Evolutionary conservation across 2,888 invertebrate genomes (phyloP).

Genomic region (Heliconius erato): DNA sequence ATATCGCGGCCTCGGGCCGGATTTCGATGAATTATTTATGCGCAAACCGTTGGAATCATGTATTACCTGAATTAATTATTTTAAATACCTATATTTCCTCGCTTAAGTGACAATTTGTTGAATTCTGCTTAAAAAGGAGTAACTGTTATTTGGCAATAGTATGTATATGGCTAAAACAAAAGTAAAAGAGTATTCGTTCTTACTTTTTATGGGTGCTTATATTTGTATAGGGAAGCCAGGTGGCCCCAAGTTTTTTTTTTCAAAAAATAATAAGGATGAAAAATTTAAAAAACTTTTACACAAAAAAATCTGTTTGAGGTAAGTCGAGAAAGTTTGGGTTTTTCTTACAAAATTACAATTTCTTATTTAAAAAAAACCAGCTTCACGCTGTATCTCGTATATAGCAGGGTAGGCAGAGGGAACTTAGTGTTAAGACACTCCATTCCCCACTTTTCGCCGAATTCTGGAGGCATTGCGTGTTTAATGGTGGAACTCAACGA

Average conservation of each 20-base stretch:
- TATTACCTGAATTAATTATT: slow-evolving; percentile 34
- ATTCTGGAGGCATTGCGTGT: too few species aligned
- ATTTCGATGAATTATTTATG: slow-evolving; percentile 73
- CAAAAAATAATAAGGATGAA: neutral
- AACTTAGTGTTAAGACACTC: too few species aligned
- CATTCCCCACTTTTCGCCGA: too few species aligned
- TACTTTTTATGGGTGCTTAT: neutral
- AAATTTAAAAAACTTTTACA: neutral
- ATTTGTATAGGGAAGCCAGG: too few species aligned
- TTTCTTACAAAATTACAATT: too few species aligned
- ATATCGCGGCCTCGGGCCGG: slow-evolving; percentile 63
- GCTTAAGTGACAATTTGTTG: slow-evolving; percentile 1
- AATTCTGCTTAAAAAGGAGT: neutral
- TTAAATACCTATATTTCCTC: slow-evolving; percentile 25
- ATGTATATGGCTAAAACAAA: neutral
- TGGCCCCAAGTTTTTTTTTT: too few species aligned
- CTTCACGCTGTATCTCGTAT: too few species aligned
- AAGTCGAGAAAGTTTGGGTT: too few species aligned
- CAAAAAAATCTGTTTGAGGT: too few species aligned
- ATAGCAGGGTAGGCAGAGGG: too few species aligned
- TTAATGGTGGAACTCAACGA: too few species aligned
- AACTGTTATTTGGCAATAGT: neutral
- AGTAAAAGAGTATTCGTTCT: neutral
- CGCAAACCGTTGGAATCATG: slow-evolving; percentile 37
- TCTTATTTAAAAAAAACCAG: too few species aligned